Evolutionary conservation across 2,888 invertebrate genomes (phyloP).

Genomic region (Laspeyria flexula): DNA sequence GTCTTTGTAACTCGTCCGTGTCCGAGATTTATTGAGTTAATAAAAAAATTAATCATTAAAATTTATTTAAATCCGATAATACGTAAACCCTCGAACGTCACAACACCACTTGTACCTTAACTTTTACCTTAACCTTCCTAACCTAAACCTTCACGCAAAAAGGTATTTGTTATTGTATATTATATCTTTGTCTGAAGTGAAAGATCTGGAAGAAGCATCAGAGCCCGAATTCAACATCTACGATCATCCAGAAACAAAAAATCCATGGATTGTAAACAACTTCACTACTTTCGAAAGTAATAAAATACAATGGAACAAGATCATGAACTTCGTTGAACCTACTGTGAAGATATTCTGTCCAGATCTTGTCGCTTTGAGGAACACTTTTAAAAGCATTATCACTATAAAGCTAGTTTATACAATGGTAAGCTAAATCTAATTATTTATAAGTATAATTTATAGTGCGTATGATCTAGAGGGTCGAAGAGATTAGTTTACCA

Average conservation of each 20-base stretch:
- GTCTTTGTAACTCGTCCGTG: too few relatives aligned
- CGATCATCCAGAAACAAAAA: slow-evolving; percentile 54
- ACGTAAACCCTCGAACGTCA: too few relatives aligned
- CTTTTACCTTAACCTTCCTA: too few relatives aligned
- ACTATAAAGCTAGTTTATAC: slow-evolving; percentile 82
- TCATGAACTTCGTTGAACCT: slow-evolving; percentile 84
- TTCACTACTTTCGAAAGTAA: slow-evolving; percentile 81
- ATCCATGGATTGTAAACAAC: slow-evolving; percentile 63
- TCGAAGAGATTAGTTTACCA: too few relatives aligned
- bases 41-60: too few relatives aligned
- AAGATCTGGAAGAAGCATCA: slow-evolving; percentile 47
- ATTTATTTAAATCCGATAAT: too few relatives aligned
- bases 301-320: slow-evolving; percentile 79
- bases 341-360: slow-evolving; percentile 80
- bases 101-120: too few relatives aligned
- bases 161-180: too few relatives aligned
- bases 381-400: slow-evolving; percentile 84
- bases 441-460: background rate
- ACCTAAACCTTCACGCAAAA: too few relatives aligned
- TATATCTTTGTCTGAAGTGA: background rate
- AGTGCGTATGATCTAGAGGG: too few relatives aligned
- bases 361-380: slow-evolving; percentile 77
- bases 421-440: slow-evolving; percentile 62
- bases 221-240: slow-evolving; percentile 63
- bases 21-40: too few relatives aligned